A percentile compares a stretch with the other conserved stretches of the same genome.
These are phyloP conservation scores for Penaeus chinensis DNA, from an alignment of 1,140 invertebrate species.

Conservation along the genomic window DNA sequence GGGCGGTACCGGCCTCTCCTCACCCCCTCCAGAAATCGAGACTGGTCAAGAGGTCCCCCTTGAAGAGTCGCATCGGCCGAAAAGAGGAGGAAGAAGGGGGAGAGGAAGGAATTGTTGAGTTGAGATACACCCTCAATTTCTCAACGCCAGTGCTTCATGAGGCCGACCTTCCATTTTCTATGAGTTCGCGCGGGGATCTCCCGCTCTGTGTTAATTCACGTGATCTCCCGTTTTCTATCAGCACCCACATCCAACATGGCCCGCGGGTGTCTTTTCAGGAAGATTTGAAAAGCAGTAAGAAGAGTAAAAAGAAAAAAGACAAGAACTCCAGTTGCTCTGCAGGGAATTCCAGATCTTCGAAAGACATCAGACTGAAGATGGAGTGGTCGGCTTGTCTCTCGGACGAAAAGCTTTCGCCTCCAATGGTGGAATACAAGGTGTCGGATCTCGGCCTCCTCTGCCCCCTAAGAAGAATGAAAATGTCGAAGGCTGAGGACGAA, in stretches of 20 bases:
- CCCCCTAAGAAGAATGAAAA: not conserved
- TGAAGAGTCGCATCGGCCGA: constrained; percentile 14
- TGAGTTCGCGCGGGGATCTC: constrained; percentile 26
- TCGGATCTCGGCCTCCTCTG: constrained; percentile 47
- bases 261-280: constrained; percentile 47
- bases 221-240: constrained; percentile 52
- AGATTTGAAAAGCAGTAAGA: not conserved
- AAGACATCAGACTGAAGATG: constrained; percentile 51
- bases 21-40: constrained; percentile 52
- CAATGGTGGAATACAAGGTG: constrained; percentile 47
- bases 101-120: constrained; percentile 53
- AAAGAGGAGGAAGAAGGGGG: constrained; percentile 20
- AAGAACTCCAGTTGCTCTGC: constrained; percentile 24
- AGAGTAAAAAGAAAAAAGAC: not conserved
- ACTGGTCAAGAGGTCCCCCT: constrained; percentile 41
- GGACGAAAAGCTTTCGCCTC: constrained; percentile 50
- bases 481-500: not conserved
- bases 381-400: constrained; percentile 35
- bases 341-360: constrained; percentile 42
- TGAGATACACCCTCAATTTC: constrained; percentile 54
- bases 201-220: constrained; percentile 19
- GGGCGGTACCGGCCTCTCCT: constrained; percentile 45
- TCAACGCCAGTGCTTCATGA: constrained; percentile 52
- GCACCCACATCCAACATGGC: constrained; percentile 48
- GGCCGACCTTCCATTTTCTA: constrained; percentile 48